Evolutionary conservation across 2,888 invertebrate species (phyloP), one percentile per base, ranked within the genome.

Genomic region (Acrocera orbiculus): DNA sequence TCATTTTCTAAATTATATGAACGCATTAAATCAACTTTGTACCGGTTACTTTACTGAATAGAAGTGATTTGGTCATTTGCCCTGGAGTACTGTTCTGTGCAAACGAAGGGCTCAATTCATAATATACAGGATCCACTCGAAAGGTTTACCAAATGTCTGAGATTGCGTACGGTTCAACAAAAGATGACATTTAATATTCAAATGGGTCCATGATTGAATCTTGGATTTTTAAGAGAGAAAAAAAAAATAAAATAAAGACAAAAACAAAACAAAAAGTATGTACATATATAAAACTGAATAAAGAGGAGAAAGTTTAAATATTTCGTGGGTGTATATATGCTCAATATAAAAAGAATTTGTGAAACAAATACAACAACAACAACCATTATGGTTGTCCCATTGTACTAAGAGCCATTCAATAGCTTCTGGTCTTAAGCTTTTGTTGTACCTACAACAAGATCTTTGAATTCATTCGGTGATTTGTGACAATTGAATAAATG

Each of bases 171-270:
- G 14, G n/a, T 17, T 10, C 22, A 37, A 41, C 41, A 41, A 41
- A 41, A 41, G 41, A 41, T 34, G 35, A 28, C 41, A 39, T 41
- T 41, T 41, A 41, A 39, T 41, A 41, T 41, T 41, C 35, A 41
- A 41, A 41, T 41, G 32, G 41, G 35, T 37, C 35, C 34, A 24
- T 41, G 38, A 41, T 41, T 41, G 41, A 37, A 41, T 41, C 41
- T 41, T 33, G 26, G 30, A 32, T 32, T 19, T 16, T 23, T 19
- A 7, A n/a, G n/a, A n/a, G n/a, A n/a, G n/a, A n/a, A n/a, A n/a
- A n/a, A n/a, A n/a, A n/a, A n/a, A n/a, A n/a, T n/a, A n/a, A n/a
- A n/a, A n/a, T n/a, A n/a, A n/a, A n/a, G n/a, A n/a, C n/a, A n/a
- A n/a, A n/a, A n/a, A n/a, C n/a, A n/a, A n/a, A n/a, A n/a, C n/a